Conservation (phyloP, 2,797 vertebrate species). For the Cephalopachus bancanus region DNA sequence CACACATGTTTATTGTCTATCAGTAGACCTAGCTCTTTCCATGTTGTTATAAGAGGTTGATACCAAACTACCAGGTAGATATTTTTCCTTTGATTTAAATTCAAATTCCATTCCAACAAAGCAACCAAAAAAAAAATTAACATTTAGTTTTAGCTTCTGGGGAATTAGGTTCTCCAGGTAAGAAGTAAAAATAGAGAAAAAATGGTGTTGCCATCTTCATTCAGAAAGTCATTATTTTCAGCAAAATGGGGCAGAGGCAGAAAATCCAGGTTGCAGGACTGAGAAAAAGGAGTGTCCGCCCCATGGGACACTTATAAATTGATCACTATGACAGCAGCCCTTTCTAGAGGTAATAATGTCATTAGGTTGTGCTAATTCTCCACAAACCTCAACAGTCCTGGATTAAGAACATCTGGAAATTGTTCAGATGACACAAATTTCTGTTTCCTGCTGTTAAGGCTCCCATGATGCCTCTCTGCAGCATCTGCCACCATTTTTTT, state of each 20-base stretch:
- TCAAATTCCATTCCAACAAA: constrained; percentile 69
- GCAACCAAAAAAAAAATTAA: constrained; percentile 52
- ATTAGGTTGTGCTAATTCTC: constrained; percentile 68
- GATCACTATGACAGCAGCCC: constrained; percentile 68
- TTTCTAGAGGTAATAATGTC: constrained; percentile 75
- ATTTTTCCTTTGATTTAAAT: constrained; percentile 62
- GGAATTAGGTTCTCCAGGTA: constrained; percentile 40
- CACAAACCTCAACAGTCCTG: constrained; percentile 72
- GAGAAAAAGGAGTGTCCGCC: constrained; percentile 53
- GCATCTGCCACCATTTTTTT: constrained; percentile 66
- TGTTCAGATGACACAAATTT: constrained; percentile 77
- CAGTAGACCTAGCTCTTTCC: not conserved
- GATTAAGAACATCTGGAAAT: constrained; percentile 74
- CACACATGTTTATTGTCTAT: not conserved
- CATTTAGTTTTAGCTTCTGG: constrained; percentile 34
- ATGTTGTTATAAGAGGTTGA: constrained; percentile 1
- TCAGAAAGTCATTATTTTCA: constrained; percentile 59
- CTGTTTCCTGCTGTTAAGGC: constrained; percentile 77
- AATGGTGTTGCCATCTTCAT: constrained; percentile 10
- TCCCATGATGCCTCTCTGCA: constrained; percentile 67
- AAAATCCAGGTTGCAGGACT: constrained; percentile 11
- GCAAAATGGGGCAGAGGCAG: constrained; percentile 52
- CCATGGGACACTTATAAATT: constrained; percentile 54
- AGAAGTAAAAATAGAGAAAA: constrained; percentile 62
- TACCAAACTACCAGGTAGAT: constrained; percentile 35